phyloP scores from a whole-genome alignment of 37 sponge, comb jelly and placozoan genomes.

The Geodia barretti region DNA sequence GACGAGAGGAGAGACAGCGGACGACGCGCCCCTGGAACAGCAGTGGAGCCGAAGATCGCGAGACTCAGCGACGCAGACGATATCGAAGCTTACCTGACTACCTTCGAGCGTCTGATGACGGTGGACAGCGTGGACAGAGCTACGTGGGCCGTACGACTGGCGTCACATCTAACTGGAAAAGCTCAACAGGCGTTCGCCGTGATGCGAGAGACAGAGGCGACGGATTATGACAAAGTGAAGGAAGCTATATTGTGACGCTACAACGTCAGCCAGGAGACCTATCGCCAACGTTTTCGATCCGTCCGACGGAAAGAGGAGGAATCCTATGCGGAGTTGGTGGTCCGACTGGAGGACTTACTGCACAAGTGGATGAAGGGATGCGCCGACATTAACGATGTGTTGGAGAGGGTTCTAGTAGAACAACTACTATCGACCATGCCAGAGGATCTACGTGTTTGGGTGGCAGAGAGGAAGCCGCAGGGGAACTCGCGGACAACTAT shows the following conservation, averaged over 20 bases:
- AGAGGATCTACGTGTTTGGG: conserved; percentile 27
- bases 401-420: conserved; percentile 26
- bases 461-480: conserved; percentile 42
- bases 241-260: conserved; percentile 28
- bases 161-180: conserved; percentile 28
- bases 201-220: too few relatives aligned
- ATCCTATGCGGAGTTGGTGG: conserved; percentile 25
- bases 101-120: conserved; percentile 11
- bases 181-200: conserved; percentile 52
- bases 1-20: not conserved
- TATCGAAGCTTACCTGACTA: conserved; percentile 11
- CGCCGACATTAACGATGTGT: not conserved
- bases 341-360: conserved; percentile 9
- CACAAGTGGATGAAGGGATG: conserved; percentile 26
- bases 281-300: conserved; percentile 29
- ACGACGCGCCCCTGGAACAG: too few relatives aligned
- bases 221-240: conserved; percentile 29
- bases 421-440: conserved; percentile 37
- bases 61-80: conserved; percentile 20
- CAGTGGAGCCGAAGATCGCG: conserved; percentile 4
- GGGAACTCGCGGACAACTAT: conserved; percentile 38
- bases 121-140: too few relatives aligned
- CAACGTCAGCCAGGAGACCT: too few relatives aligned
- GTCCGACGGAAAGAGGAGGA: not conserved
- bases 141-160: conserved; percentile 40